Conservation (phyloP, 2,797 vertebrate species). For the Heliangelus exortis region DNA sequence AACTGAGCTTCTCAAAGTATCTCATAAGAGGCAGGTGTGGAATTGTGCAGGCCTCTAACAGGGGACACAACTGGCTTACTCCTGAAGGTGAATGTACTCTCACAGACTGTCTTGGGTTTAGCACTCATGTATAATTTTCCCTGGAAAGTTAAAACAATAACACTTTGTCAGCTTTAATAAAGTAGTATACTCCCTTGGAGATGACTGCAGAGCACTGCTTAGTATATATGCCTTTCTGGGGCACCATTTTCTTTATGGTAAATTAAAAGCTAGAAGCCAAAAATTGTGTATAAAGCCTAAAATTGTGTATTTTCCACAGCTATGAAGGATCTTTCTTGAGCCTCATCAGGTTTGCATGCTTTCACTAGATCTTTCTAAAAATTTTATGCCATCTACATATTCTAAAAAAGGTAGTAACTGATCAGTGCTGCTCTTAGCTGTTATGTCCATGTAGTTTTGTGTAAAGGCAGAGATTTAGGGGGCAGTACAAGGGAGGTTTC, state of each 20-base stretch:
- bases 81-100: background rate
- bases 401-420: too few species aligned
- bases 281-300: background rate
- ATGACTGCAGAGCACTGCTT: background rate
- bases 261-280: background rate
- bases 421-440: too few species aligned
- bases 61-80: background rate
- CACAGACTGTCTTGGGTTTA: background rate
- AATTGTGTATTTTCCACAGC: background rate
- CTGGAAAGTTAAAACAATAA: constrained; percentile 20
- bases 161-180: constrained; percentile 3
- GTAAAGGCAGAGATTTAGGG: background rate
- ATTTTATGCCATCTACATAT: too few species aligned
- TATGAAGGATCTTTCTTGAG: background rate
- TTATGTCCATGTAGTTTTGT: too few species aligned
- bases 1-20: background rate
- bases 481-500: background rate
- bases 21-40: background rate
- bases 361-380: background rate
- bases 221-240: background rate
- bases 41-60: background rate
- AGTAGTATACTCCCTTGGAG: background rate
- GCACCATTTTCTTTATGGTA: background rate
- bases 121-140: constrained; percentile 1
- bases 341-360: background rate